Percentiles rank a stretch among this genome's conserved stretches.
Conservation (phyloP, 1,140 invertebrate genomes). For the Heliconius hewitsoni region DNA sequence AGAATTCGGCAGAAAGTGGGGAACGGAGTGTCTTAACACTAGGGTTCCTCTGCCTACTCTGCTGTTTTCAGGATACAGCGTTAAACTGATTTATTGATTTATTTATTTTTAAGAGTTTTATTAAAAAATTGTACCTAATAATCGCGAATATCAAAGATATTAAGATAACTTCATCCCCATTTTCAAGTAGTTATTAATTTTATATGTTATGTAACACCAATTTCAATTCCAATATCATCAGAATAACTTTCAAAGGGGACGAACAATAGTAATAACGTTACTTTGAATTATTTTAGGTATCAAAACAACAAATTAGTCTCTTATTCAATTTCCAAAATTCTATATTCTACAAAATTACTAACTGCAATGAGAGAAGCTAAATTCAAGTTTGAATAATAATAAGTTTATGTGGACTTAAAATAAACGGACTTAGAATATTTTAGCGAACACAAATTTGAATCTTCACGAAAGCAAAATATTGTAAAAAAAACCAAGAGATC, state of each 20-base stretch:
- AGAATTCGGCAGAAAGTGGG: too few relatives aligned
- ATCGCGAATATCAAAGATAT: too few relatives aligned
- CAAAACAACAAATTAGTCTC: background rate
- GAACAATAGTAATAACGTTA: slow-evolving; percentile 21
- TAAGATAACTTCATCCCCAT: background rate
- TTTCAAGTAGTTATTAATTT: background rate
- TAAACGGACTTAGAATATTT: background rate
- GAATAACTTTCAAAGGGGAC: slow-evolving; percentile 18
- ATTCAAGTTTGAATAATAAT: background rate
- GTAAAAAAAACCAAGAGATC: too few relatives aligned
- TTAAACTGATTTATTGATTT: too few relatives aligned
- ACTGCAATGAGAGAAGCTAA: background rate
- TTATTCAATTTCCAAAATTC: background rate
- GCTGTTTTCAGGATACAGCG: too few relatives aligned
- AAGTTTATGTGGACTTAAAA: background rate
- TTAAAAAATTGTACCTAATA: too few relatives aligned
- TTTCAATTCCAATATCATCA: background rate
- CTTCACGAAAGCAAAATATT: too few relatives aligned
- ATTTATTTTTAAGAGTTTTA: too few relatives aligned
- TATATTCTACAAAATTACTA: background rate
- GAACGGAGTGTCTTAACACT: too few relatives aligned
- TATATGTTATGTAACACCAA: background rate
- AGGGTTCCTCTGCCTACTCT: too few relatives aligned
- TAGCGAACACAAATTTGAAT: too few relatives aligned
- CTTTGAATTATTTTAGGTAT: slow-evolving; percentile 1